These are phyloP conservation scores for Lycaena phlaeas DNA, from an alignment of 2,888 invertebrate genomes.

Conservation along the genomic window DNA sequence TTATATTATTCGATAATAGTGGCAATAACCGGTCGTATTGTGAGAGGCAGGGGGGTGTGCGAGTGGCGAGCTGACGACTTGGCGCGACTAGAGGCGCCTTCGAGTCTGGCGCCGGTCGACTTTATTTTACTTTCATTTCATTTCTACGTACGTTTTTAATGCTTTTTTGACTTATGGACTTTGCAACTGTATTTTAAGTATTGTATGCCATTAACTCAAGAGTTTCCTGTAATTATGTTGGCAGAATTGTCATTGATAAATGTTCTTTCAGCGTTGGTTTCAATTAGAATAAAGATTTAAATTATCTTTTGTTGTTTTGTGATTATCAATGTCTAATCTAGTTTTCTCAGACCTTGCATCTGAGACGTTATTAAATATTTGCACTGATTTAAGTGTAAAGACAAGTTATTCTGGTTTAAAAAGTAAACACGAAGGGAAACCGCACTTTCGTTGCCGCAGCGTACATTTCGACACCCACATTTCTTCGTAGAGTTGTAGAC, in stretches of 20 bases:
- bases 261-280: too few relatives aligned
- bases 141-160: constrained; percentile 6
- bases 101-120: constrained; percentile 41
- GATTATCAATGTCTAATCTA: too few relatives aligned
- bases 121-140: constrained; percentile 11
- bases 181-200: constrained; percentile 4
- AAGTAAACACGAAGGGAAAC: background rate
- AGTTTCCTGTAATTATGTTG: too few relatives aligned
- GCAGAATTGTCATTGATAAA: too few relatives aligned
- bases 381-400: too few relatives aligned
- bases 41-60: too few relatives aligned
- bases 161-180: constrained; percentile 3
- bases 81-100: constrained; percentile 34
- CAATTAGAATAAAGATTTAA: too few relatives aligned
- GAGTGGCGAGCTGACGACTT: constrained; percentile 20
- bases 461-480: constrained; percentile 3
- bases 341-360: too few relatives aligned
- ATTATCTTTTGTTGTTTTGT: too few relatives aligned
- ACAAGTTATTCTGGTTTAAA: constrained; percentile 1
- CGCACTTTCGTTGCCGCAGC: background rate
- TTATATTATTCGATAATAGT: background rate
- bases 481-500: background rate
- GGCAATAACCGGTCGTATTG: constrained; percentile 15
- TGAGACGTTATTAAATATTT: too few relatives aligned
- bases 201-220: too few relatives aligned